Base-by-base conservation (phyloP, 2,888 invertebrate genomes). In the Platerodrilus igneus region DNA sequence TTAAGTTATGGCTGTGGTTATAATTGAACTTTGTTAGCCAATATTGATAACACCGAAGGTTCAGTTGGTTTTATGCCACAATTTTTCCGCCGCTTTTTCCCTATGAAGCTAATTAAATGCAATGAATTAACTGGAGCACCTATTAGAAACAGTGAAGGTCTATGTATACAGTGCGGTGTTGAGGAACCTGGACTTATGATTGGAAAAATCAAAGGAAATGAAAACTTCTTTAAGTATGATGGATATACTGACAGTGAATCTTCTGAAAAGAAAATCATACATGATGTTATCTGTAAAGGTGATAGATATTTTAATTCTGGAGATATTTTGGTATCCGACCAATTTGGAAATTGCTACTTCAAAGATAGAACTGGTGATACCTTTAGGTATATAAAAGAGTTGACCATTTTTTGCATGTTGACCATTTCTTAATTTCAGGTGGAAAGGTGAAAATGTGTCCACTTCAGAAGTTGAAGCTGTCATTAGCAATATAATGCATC, bases 401-500 rank as follows among this genome's bases (percentile, higher is more conserved):
- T 26, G n/a, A 4, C 3, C 26, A 3, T 3, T 11, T n/a, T n/a
- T n/a, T n/a, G n/a, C n/a, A n/a, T n/a, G n/a, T 9, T 28, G 14
- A 6, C 11, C 17, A 17, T 20, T 13, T 17, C 17, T 20, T 30
- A 21, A n/a, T 14, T 19, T 1, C 19, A 64, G 67, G 33, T 94
- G 93, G 93, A 85, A 90, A 62, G 95, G 97, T n/a, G 96, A 97
- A 73, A 97, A 97, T 64, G 94, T 97, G 1, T 86, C 94, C 39
- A 95, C 96, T 1, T 83, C 86, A 0, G 97, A 97, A 71, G 91
- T 97, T 13, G 96, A 97, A 70, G 85, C 86, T 37, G 83, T 90
- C 6, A 77, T 95, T 49, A 86, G 85, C 44, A 84, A 85, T 38
- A 75, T 83, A 16, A 71, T 87, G 30, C 78, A 78, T 1, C 74